Conservation (phyloP, 2,113 vertebrate species). For the Catagonus wagneri region DNA sequence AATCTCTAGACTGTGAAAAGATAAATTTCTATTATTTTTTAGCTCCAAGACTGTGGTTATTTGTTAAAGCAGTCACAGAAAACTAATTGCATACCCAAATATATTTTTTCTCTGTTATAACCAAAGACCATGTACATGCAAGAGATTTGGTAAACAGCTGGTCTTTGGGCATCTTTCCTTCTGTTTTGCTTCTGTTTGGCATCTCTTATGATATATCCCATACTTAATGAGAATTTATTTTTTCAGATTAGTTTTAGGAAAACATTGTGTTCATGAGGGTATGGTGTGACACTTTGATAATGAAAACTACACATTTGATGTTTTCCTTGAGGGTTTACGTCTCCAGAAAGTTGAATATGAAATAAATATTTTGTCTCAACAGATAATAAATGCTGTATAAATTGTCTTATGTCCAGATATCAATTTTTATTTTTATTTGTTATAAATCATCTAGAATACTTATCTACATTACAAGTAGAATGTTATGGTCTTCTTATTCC, state of each 20-base stretch:
- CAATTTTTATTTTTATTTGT: not conserved
- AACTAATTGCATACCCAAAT: not conserved
- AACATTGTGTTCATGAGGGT: not conserved
- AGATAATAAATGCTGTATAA: not conserved
- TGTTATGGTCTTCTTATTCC: not conserved
- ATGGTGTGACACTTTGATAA: not conserved
- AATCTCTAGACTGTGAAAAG: not conserved
- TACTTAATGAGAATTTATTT: not conserved
- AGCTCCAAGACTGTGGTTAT: not conserved
- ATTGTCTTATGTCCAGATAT: not conserved
- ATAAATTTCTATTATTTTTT: slow-evolving; percentile 11
- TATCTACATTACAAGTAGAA: not conserved
- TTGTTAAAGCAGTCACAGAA: not conserved
- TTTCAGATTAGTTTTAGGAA: not conserved
- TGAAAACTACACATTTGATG: not conserved
- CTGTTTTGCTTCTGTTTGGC: not conserved
- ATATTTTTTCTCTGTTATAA: not conserved
- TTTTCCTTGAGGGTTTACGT: not conserved
- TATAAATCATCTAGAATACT: not conserved
- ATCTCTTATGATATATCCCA: not conserved
- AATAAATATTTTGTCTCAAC: not conserved
- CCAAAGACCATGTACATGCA: not conserved
- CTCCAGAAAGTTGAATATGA: not conserved
- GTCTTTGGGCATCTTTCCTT: not conserved
- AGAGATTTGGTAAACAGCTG: not conserved